Conservation (phyloP, 2,888 invertebrate species). For the Drosophila mimica region DNA sequence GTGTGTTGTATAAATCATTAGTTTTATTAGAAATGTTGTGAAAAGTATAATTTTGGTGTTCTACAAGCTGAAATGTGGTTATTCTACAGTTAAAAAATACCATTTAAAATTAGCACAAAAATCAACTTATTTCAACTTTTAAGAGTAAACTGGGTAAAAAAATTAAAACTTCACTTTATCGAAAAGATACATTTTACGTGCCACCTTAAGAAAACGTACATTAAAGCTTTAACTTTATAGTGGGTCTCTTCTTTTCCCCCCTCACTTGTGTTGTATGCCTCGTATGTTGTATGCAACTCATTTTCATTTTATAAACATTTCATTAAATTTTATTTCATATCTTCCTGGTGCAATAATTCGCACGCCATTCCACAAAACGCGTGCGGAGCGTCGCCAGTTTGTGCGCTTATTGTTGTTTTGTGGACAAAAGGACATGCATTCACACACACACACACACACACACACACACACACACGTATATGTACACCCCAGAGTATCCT, state of each 20-base stretch:
- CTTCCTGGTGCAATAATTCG: constrained; percentile 80
- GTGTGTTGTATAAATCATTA: neutral
- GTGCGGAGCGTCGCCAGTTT: constrained; percentile 66
- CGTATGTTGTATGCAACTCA: constrained; percentile 38
- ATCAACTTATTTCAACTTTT: neutral
- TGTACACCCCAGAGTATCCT: constrained; percentile 47
- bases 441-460: constrained; percentile 21
- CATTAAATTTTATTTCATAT: constrained; percentile 81
- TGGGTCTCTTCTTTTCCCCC: neutral
- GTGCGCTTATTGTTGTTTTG: constrained; percentile 49
- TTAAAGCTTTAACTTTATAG: constrained; percentile 5
- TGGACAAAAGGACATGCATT: constrained; percentile 65
- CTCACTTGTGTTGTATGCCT: neutral
- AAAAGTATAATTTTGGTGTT: neutral
- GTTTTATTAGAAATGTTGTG: neutral
- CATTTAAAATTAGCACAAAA: neutral
- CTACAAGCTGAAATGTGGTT: neutral
- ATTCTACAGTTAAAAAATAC: neutral
- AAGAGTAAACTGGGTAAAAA: neutral
- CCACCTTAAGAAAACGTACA: neutral
- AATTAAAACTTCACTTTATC: neutral
- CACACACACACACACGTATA: constrained; percentile 26
- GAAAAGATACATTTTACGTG: neutral
- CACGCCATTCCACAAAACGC: constrained; percentile 80
- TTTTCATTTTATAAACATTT: constrained; percentile 80